A percentile compares a stretch with the other conserved stretches of the same genome.
Evolutionary conservation across 30 jellyfish, hydroid and myxozoan species (phyloP).

Genomic region (Aurelia coerulea): DNA sequence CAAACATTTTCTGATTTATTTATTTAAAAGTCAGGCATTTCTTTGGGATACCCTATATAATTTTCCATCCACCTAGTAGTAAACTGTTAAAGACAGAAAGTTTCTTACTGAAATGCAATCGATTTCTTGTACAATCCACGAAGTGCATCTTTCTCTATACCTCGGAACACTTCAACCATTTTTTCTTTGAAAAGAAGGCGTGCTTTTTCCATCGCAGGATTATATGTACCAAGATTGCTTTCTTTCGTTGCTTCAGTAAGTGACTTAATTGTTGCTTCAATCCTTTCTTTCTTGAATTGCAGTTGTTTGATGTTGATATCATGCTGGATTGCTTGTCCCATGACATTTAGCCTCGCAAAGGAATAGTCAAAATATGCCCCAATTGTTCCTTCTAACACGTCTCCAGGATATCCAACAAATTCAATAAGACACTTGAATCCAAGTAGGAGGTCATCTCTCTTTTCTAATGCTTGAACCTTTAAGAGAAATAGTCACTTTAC

Average conservation of each 20-base stretch:
- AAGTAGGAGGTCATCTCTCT: constrained; percentile 14
- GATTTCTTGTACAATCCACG: background rate
- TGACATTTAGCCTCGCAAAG: background rate
- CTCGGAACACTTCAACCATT: background rate
- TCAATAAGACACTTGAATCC: constrained; percentile 29
- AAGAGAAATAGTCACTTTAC: background rate
- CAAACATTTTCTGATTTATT: no score
- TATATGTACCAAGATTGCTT: background rate
- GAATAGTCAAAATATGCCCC: constrained; percentile 26
- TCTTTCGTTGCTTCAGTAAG: background rate
- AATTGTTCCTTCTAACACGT: constrained; percentile 18
- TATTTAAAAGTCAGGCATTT: no score
- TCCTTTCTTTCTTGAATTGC: background rate
- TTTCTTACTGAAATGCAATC: background rate
- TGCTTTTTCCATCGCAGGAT: constrained; percentile 4
- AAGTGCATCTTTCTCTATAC: background rate
- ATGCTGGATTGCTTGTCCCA: constrained; percentile 5
- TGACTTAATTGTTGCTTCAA: constrained; percentile 1
- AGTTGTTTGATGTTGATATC: background rate
- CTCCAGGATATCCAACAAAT: constrained; percentile 32
- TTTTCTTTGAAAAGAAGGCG: background rate
- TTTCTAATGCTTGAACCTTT: constrained; percentile 26
- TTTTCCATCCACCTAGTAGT: background rate
- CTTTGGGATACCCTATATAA: background rate
- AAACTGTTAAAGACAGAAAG: background rate